These are phyloP conservation scores for Ceratosolen solmsi DNA, from an alignment of 1,140 invertebrate species.

Conservation along the genomic window DNA sequence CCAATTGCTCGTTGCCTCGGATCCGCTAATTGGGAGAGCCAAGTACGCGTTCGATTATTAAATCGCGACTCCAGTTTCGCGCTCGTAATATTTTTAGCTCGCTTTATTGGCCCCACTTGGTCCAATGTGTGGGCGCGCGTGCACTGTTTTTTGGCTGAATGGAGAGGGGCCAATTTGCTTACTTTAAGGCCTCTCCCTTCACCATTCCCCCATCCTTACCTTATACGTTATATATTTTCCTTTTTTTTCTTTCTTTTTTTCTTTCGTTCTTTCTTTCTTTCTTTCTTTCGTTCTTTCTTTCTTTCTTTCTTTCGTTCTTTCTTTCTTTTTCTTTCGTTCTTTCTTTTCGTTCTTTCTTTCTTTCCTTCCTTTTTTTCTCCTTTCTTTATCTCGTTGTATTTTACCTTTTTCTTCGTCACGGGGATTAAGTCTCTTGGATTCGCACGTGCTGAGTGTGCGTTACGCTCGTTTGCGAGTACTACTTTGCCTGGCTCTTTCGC, in stretches of 20 bases:
- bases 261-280: no score
- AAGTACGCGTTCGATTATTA: neutral
- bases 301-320: no score
- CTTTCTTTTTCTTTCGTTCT: no score
- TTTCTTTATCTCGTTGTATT: no score
- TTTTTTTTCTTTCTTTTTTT: no score
- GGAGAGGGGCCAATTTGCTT: neutral
- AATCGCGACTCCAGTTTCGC: neutral
- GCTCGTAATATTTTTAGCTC: neutral
- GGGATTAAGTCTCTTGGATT: neutral
- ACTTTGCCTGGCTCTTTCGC: neutral
- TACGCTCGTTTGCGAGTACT: neutral
- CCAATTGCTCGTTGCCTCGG: neutral
- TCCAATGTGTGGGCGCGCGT: neutral
- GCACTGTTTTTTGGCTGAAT: neutral
- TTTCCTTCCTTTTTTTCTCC: no score
- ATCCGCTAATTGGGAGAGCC: neutral
- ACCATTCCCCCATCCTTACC: no score
- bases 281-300: no score
- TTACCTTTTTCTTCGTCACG: no score
- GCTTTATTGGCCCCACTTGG: neutral
- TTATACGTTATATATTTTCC: no score
- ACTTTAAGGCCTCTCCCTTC: neutral
- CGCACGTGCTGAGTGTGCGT: neutral
- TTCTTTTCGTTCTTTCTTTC: no score